phyloP scores from a whole-genome alignment of 37 sponge, comb jelly and placozoan species.

The Ephydatia muelleri region DNA sequence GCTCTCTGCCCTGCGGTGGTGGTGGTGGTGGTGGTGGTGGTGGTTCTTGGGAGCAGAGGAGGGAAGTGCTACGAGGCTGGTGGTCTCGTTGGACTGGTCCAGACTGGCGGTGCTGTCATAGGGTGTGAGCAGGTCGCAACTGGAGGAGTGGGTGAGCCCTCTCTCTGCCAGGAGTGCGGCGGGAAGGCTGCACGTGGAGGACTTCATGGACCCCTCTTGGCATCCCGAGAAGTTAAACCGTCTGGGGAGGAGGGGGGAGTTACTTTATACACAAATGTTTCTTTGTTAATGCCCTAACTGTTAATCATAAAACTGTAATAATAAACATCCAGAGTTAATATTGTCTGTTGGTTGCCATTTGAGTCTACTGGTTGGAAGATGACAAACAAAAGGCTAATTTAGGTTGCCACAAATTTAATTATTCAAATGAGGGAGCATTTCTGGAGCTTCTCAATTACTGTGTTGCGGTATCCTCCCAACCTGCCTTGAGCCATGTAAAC shows the following conservation, averaged over 20 bases:
- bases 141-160: constrained; percentile 24
- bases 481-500: too few relatives aligned
- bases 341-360: too few relatives aligned
- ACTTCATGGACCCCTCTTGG: constrained; percentile 43
- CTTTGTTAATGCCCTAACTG: too few relatives aligned
- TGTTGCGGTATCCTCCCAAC: too few relatives aligned
- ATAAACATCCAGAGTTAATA: too few relatives aligned
- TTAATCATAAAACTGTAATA: too few relatives aligned
- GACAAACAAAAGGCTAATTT: too few relatives aligned
- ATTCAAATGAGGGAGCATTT: too few relatives aligned
- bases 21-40: background rate
- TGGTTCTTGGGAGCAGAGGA: background rate
- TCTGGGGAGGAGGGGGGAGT: background rate
- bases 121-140: constrained; percentile 45
- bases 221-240: constrained; percentile 22
- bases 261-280: background rate
- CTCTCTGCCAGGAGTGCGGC: constrained; percentile 45
- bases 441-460: too few relatives aligned
- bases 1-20: background rate
- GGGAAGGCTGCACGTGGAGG: constrained; percentile 79
- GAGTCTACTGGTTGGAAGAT: too few relatives aligned
- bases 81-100: constrained; percentile 9
- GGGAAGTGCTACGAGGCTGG: background rate
- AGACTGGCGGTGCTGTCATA: constrained; percentile 45
- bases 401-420: too few relatives aligned